Base-by-base conservation (phyloP, 2,888 invertebrate species). In the Ellobium chinense region DNA sequence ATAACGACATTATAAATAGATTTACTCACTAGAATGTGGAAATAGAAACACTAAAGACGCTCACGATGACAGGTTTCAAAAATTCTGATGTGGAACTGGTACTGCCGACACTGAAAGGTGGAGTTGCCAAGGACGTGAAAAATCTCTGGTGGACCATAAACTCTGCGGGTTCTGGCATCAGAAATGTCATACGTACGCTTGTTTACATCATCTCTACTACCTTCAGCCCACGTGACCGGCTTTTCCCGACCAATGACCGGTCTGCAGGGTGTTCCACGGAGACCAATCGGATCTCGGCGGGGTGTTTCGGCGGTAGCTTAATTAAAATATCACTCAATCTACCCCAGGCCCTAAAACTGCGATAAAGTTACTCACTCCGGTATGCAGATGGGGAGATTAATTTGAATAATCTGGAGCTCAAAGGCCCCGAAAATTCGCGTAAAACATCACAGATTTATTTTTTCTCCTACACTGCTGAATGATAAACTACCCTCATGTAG, bases 201-300 rank as follows among this genome's bases (percentile, higher is more conserved):
- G 70, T 70, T 54, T 27, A 29, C 46, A 27, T 14, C 70, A 70
- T 60, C 60, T 73, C 34, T 54, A 76, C 46, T 66, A 66, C 66
- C 56, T 36, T 24, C 2, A 27, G 24, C 37, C 29, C 29, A 4
- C 29, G 27, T 74, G 18, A 63, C 34, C 39, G 2, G 21, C 2
- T 21, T n/a, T 1, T 9, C 9, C 9, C 46, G 46, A 74, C 74
- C 74, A 74, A 74, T 74, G 37, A 27, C n/a, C 62, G 24, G 24
- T 9, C 76, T 65, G 37, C 76, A 62, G 76, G 74, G 74, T 74
- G 74, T 63, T 63, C 39, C 74, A 65, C 34, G n/a, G 34, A 14
- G n/a, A n/a, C 76, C 76, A 76, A 76, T 76, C 65, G 66, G 27
- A 76, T 2, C 31, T 37, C 66, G 29, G 1, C 34, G 34, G 76